Evolutionary conservation across 1,140 invertebrate genomes (phyloP).

Genomic region (Drosophila kanapiae): DNA sequence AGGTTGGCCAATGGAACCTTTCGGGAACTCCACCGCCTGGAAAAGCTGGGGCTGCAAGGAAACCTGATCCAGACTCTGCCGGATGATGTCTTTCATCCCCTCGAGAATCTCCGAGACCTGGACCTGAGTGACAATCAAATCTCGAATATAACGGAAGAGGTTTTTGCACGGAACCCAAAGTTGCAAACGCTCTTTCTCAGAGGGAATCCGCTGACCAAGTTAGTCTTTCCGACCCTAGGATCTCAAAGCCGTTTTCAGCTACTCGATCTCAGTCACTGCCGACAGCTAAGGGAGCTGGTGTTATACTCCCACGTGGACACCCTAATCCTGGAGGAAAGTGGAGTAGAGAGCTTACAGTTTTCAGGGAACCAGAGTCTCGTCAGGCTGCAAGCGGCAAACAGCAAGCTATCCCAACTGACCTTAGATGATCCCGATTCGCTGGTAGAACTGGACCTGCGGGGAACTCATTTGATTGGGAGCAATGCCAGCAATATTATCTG

Average conservation of each 20-base stretch:
- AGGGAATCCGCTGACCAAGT: conserved; percentile 2
- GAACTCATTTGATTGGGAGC: background rate
- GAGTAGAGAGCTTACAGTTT: background rate
- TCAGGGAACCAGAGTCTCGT: background rate
- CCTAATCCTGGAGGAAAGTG: conserved; percentile 8
- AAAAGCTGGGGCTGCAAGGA: background rate
- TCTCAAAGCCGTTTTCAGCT: background rate
- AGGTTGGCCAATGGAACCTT: background rate
- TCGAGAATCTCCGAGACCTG: background rate
- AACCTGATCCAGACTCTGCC: background rate
- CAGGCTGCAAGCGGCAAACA: background rate
- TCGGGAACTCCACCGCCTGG: background rate
- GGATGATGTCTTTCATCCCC: background rate
- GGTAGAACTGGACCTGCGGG: background rate
- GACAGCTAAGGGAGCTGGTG: background rate
- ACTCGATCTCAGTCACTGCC: conserved; percentile 8
- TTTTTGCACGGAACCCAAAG: background rate
- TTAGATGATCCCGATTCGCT: background rate
- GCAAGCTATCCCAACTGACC: background rate
- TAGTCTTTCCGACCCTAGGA: background rate
- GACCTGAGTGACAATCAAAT: conserved; percentile 13
- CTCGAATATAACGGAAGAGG: background rate
- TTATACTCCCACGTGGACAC: conserved; percentile 1
- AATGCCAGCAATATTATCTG: background rate
- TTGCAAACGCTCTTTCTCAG: background rate